phyloP scores from a whole-genome alignment of 2,888 invertebrate genomes.

The Pseudococcus viburni region DNA sequence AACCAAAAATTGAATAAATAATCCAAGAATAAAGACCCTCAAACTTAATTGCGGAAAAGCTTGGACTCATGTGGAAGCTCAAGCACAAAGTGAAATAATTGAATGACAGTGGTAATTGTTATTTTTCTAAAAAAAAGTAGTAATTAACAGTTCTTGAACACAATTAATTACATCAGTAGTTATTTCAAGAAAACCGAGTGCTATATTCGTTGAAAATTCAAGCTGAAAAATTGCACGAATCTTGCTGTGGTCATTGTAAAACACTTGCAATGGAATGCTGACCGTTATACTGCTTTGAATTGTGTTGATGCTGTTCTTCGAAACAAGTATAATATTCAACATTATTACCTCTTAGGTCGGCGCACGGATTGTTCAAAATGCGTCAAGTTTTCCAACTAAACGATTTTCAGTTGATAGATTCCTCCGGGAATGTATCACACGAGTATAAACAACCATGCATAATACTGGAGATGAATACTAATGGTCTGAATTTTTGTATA shows the following conservation, averaged over 20 bases:
- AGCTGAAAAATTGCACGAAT: neutral
- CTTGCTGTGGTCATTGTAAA: neutral
- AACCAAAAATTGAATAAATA: neutral
- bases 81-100: neutral
- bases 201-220: neutral
- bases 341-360: neutral
- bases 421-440: constrained; percentile 49
- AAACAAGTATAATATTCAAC: neutral
- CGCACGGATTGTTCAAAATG: neutral
- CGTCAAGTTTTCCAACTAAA: constrained; percentile 56
- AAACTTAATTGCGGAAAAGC: neutral
- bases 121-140: neutral
- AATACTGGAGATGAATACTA: constrained; percentile 41
- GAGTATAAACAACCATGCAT: constrained; percentile 60
- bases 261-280: neutral
- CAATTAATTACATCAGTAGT: neutral
- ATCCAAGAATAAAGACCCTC: neutral
- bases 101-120: neutral
- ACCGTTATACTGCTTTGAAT: constrained; percentile 35
- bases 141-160: neutral
- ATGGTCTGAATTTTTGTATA: constrained; percentile 54
- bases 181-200: neutral
- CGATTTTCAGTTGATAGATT: constrained; percentile 61
- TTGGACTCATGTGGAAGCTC: constrained; percentile 25
- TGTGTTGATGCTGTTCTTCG: constrained; percentile 7